phyloP scores from a whole-genome alignment of 2,797 vertebrate genomes.

The Centropyge bicolor region DNA sequence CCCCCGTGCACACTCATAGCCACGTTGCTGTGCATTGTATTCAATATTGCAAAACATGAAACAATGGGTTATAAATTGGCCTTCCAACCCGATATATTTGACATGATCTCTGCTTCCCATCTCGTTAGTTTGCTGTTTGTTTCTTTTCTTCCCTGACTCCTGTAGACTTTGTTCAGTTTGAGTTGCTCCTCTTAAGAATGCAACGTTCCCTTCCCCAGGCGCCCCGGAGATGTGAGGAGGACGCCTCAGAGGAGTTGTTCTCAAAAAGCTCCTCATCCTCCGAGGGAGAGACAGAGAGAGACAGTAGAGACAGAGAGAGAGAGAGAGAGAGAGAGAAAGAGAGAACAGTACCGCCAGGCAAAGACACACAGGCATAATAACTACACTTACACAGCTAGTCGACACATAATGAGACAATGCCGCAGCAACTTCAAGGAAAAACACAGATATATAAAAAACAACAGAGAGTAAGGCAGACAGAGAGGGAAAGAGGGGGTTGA shows the following conservation, averaged over 20 bases:
- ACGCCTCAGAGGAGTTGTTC: slow-evolving; percentile 88
- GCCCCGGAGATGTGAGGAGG: slow-evolving; percentile 85
- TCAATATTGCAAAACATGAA: slow-evolving; percentile 79
- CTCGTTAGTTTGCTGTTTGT: slow-evolving; percentile 86
- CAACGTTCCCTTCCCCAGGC: slow-evolving; percentile 85
- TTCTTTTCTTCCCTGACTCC: slow-evolving; percentile 83
- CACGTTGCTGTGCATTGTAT: slow-evolving; percentile 37
- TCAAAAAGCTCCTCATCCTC: slow-evolving; percentile 86
- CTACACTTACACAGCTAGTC: slow-evolving; percentile 86
- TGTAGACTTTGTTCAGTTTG: slow-evolving; percentile 85
- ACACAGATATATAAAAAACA: slow-evolving; percentile 82
- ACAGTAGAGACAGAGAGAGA: slow-evolving; percentile 50
- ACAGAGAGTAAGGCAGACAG: slow-evolving; percentile 75
- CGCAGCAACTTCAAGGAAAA: slow-evolving; percentile 84
- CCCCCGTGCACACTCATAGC: slow-evolving; percentile 37
- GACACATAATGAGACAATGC: slow-evolving; percentile 88
- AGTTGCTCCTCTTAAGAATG: slow-evolving; percentile 86
- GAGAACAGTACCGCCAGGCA: slow-evolving; percentile 73
- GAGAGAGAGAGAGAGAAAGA: slow-evolving; percentile 58
- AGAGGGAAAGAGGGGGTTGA: slow-evolving; percentile 61
- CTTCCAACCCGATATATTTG: slow-evolving; percentile 84
- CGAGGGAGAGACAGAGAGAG: slow-evolving; percentile 73
- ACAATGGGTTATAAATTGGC: slow-evolving; percentile 85
- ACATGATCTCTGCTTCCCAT: slow-evolving; percentile 80
- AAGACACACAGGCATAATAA: slow-evolving; percentile 84